Evolutionary conservation across 2,113 vertebrate species (phyloP).

Genomic region (Phocoena sinus): DNA sequence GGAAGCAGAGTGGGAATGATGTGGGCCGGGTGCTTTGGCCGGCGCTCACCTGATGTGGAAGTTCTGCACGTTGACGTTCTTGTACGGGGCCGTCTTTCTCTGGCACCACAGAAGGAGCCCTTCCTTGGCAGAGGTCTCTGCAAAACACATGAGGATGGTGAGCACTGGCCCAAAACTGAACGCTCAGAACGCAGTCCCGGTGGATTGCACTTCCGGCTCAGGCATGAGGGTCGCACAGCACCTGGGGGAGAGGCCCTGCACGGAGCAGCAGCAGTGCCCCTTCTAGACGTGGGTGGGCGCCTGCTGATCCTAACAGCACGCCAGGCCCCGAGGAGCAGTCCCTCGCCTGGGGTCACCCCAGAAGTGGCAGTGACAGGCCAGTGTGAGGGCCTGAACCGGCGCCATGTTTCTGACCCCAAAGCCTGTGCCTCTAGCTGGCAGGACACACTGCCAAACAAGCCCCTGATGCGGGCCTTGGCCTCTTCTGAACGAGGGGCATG

Average conservation of each 20-base stretch:
- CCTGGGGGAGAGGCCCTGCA: neutral
- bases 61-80: slow-evolving; percentile 98
- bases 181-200: neutral
- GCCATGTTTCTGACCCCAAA: neutral
- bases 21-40: rapidly evolving
- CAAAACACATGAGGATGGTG: neutral
- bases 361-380: neutral
- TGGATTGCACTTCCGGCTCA: neutral
- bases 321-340: neutral
- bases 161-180: neutral
- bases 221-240: neutral
- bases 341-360: neutral
- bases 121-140: slow-evolving; percentile 97
- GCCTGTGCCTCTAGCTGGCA: neutral
- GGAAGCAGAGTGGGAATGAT: rapidly evolving
- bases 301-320: neutral
- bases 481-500: neutral
- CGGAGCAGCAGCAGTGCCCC: rapidly evolving
- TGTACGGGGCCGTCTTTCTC: slow-evolving; percentile 95
- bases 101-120: slow-evolving; percentile 96
- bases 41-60: slow-evolving; percentile 92
- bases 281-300: rapidly evolving
- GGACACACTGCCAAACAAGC: neutral
- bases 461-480: neutral
- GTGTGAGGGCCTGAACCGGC: neutral